phyloP scores from a whole-genome alignment of 2,888 invertebrate species.

The Agrilus mali region DNA sequence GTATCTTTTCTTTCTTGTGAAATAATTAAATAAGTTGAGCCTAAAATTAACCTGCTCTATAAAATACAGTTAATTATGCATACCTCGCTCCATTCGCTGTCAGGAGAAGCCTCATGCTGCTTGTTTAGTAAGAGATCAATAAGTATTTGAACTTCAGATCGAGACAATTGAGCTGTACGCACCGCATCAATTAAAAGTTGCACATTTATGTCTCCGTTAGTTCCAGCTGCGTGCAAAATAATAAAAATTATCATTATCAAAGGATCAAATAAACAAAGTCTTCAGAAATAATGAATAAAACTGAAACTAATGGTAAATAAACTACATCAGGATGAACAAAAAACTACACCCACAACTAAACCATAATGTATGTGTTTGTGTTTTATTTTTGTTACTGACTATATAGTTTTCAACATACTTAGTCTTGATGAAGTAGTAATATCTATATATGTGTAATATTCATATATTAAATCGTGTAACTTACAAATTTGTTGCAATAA shows the following conservation, averaged over 20 bases:
- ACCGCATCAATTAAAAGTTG: slow-evolving; percentile 53
- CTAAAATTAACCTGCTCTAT: too few relatives aligned
- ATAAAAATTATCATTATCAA: not conserved
- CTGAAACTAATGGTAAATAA: too few relatives aligned
- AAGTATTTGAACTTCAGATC: slow-evolving; percentile 77
- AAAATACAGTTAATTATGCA: not conserved
- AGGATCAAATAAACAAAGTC: too few relatives aligned
- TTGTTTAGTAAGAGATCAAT: slow-evolving; percentile 83
- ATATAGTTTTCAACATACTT: too few relatives aligned
- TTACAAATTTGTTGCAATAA: slow-evolving; percentile 42
- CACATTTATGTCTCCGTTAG: slow-evolving; percentile 57
- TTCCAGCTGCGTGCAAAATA: slow-evolving; percentile 38
- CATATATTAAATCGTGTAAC: slow-evolving; percentile 13
- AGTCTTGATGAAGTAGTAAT: not conserved
- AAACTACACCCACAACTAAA: too few relatives aligned
- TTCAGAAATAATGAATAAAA: too few relatives aligned
- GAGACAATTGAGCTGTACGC: slow-evolving; percentile 68
- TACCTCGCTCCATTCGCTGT: slow-evolving; percentile 78
- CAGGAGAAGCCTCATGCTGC: slow-evolving; percentile 66
- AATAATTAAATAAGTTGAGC: too few relatives aligned
- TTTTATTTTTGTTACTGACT: too few relatives aligned
- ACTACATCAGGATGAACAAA: too few relatives aligned
- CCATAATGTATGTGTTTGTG: too few relatives aligned
- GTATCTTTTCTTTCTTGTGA: too few relatives aligned
- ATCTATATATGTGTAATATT: too few relatives aligned